These are phyloP conservation scores for Scaptomyza caliginosa DNA, from an alignment of 2,888 invertebrate genomes.

Conservation along the genomic window DNA sequence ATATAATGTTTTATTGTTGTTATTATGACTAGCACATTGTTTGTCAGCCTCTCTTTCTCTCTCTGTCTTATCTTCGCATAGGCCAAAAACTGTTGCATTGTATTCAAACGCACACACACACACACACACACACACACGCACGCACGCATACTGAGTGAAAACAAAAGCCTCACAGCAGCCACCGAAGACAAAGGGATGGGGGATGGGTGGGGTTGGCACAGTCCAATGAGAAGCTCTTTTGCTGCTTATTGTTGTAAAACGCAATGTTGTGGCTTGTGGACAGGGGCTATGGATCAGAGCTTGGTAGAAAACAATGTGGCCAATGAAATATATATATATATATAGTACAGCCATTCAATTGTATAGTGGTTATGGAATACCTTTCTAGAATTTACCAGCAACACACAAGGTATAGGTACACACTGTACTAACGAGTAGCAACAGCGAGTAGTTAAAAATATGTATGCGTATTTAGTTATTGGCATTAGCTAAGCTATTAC, in stretches of 20 bases:
- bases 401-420: no score
- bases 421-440: not conserved
- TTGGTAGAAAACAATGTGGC: slow-evolving; percentile 15
- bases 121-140: slow-evolving; percentile 3
- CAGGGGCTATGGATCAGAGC: not conserved
- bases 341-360: not conserved
- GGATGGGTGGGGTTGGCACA: not conserved
- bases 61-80: slow-evolving; percentile 1
- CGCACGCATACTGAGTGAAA: slow-evolving; percentile 9
- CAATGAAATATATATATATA: slow-evolving; percentile 21
- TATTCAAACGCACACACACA: slow-evolving; percentile 37
- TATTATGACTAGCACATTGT: slow-evolving; percentile 57
- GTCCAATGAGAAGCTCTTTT: slow-evolving; percentile 4
- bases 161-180: not conserved
- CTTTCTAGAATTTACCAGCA: no score
- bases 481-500: not conserved
- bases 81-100: slow-evolving; percentile 71
- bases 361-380: no score
- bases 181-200: not conserved
- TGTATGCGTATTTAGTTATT: not conserved
- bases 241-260: slow-evolving; percentile 20
- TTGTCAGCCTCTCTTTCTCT: slow-evolving; percentile 23
- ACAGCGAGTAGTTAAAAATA: not conserved
- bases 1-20: slow-evolving; percentile 53
- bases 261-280: not conserved